Evolutionary conservation across 2,888 invertebrate genomes (phyloP).

Genomic region (Callyntrura guangdongensis): DNA sequence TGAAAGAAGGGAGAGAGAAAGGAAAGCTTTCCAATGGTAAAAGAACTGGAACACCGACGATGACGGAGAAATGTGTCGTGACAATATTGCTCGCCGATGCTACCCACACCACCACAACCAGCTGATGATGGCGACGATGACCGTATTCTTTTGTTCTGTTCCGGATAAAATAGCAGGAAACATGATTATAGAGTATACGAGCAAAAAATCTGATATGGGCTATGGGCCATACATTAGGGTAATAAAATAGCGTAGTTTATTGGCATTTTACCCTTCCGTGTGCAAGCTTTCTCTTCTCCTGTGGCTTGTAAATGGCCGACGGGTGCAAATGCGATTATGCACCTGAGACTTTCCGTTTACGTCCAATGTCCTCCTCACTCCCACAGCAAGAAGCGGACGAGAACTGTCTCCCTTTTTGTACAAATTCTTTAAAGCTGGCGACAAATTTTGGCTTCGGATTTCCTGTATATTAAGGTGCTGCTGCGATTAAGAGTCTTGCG

Average conservation of each 20-base stretch:
- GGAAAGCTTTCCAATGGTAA: slow-evolving; percentile 10
- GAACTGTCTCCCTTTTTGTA: not conserved
- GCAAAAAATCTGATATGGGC: slow-evolving; percentile 1
- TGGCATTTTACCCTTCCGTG: not conserved
- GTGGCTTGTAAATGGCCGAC: not conserved
- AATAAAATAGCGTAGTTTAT: not conserved
- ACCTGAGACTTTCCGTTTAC: not conserved
- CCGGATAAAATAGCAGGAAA: not conserved
- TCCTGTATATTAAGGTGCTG: not conserved
- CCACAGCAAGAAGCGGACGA: too few relatives aligned
- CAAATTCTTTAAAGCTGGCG: not conserved
- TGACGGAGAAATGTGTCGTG: not conserved
- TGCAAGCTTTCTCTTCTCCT: not conserved
- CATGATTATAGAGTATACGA: not conserved
- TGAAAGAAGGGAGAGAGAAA: not conserved
- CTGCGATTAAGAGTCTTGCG: too few relatives aligned
- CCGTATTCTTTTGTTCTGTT: slow-evolving; percentile 27
- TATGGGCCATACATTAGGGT: not conserved
- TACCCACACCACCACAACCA: not conserved
- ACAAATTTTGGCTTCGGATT: not conserved
- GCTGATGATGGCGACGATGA: slow-evolving; percentile 40
- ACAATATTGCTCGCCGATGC: not conserved
- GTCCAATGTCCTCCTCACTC: not conserved
- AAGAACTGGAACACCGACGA: not conserved
- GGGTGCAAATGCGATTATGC: slow-evolving; percentile 30